Conservation (phyloP, 2,113 vertebrate species). For the Petromus typicus region DNA sequence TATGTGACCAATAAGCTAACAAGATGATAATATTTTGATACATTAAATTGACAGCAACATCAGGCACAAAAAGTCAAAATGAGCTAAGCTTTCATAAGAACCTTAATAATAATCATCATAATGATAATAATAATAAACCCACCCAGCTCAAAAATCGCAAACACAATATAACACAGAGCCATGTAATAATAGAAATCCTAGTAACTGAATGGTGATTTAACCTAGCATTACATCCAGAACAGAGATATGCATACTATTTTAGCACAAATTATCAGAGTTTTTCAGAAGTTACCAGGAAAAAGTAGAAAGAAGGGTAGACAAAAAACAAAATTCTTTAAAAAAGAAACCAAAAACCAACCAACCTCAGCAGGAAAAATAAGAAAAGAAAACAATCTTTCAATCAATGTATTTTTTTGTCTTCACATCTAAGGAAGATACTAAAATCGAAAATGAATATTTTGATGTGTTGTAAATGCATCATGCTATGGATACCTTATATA, state of each 20-base stretch:
- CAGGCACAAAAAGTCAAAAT: constrained; percentile 47
- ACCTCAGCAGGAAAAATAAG: not conserved
- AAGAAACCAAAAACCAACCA: not conserved
- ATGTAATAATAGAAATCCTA: constrained; percentile 43
- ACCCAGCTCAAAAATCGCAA: constrained; percentile 20
- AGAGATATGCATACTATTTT: not conserved
- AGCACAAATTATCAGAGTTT: constrained; percentile 54
- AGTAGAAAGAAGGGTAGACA: not conserved
- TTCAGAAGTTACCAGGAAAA: constrained; percentile 65
- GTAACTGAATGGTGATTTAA: not conserved
- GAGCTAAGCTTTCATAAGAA: constrained; percentile 61
- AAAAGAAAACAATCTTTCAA: constrained; percentile 67
- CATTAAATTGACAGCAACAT: constrained; percentile 71
- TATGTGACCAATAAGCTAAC: constrained; percentile 41
- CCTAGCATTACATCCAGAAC: not conserved
- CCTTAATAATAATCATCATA: not conserved
- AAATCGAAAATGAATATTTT: constrained; percentile 27
- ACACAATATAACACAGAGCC: not conserved
- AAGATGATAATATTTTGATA: constrained; percentile 61
- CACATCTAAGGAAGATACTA: constrained; percentile 35
- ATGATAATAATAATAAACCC: constrained; percentile 22
- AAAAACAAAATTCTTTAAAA: too few relatives aligned
- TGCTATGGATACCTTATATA: constrained; percentile 60
- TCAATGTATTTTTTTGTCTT: constrained; percentile 58
- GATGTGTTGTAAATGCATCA: constrained; percentile 56